Percentiles rank a stretch among this genome's conserved stretches.
These are phyloP conservation scores for Scaptomyza polygonia DNA, from an alignment of 2,888 invertebrate species.

Conservation along the genomic window DNA sequence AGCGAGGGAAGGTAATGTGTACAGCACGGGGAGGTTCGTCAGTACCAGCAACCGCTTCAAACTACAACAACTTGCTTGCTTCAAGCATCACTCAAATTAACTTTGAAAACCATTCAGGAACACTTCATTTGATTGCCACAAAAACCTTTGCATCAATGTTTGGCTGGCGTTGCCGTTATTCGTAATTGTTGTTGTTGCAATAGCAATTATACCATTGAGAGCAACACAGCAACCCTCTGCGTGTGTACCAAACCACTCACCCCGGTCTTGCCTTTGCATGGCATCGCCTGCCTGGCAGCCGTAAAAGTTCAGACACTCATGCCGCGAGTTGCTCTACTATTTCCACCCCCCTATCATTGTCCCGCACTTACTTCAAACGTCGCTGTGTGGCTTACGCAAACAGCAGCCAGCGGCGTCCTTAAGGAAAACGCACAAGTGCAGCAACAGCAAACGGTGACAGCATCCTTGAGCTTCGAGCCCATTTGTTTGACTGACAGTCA, in stretches of 20 bases:
- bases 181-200: slow-evolving; percentile 80
- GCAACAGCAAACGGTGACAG: slow-evolving; percentile 43
- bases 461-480: slow-evolving; percentile 67
- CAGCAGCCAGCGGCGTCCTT: slow-evolving; percentile 37
- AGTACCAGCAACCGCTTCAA: slow-evolving; percentile 63
- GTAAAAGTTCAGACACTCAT: slow-evolving; percentile 81
- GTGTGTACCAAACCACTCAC: slow-evolving; percentile 7
- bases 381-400: slow-evolving; percentile 72
- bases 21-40: slow-evolving; percentile 62
- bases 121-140: slow-evolving; percentile 83
- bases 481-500: slow-evolving; percentile 71
- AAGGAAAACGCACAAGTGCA: slow-evolving; percentile 69
- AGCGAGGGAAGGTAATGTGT: background rate
- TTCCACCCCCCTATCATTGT: background rate
- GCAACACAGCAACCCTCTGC: slow-evolving; percentile 44
- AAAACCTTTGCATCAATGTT: slow-evolving; percentile 61
- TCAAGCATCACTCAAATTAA: slow-evolving; percentile 83
- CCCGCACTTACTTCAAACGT: slow-evolving; percentile 16
- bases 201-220: slow-evolving; percentile 82
- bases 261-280: background rate
- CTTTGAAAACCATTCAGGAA: slow-evolving; percentile 84
- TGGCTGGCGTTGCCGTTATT: slow-evolving; percentile 58
- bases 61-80: slow-evolving; percentile 29
- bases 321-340: slow-evolving; percentile 2
- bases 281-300: slow-evolving; percentile 57